These are phyloP conservation scores for Ardeotis arabs DNA, from an alignment of 2,113 vertebrate genomes.

Conservation along the genomic window DNA sequence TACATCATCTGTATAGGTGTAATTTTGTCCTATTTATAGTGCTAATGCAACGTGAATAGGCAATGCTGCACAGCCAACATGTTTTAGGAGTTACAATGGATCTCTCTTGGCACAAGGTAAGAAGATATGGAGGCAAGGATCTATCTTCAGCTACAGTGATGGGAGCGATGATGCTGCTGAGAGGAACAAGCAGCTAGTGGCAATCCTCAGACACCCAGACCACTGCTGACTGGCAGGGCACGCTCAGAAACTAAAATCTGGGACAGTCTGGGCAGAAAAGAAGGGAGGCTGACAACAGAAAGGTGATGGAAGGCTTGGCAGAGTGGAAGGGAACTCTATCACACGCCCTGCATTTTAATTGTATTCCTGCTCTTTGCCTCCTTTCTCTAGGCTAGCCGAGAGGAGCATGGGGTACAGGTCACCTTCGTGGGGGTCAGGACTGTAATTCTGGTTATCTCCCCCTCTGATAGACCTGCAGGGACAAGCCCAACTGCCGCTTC, in stretches of 20 bases:
- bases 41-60: neutral
- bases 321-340: neutral
- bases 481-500: neutral
- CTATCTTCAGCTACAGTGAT: rapidly evolving
- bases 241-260: neutral
- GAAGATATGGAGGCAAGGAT: neutral
- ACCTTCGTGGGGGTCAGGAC: neutral
- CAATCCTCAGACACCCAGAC: neutral
- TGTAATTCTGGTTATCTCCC: neutral
- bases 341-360: neutral
- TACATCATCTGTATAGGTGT: neutral
- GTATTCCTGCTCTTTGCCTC: neutral
- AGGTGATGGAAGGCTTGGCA: neutral
- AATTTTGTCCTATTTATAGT: neutral
- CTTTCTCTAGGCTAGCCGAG: neutral
- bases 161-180: neutral
- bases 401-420: neutral
- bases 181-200: neutral
- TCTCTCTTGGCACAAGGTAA: neutral
- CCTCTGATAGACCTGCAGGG: neutral
- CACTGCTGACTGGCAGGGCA: neutral
- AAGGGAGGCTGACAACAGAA: neutral
- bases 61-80: neutral
- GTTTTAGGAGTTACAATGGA: neutral
- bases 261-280: neutral